Evolutionary conservation across 2,797 vertebrate species (phyloP), one percentile per base, ranked within the genome.

Genomic region (Poecilia picta): DNA sequence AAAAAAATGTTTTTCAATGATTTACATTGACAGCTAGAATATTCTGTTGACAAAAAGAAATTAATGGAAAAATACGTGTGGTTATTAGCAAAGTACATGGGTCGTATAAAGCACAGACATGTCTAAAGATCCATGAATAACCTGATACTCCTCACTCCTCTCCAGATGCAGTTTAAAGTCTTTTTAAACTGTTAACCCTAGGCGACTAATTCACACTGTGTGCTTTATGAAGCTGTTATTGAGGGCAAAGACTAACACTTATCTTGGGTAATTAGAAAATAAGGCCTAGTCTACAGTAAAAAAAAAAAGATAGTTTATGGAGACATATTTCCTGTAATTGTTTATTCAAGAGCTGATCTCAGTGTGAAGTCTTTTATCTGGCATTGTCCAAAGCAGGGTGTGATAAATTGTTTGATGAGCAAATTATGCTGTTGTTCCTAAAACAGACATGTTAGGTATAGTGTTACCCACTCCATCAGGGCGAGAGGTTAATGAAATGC

Each of bases 401-500:
- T 96, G 97, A 97, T 97, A 96, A 97, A 98, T 97, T 95, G 96
- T 98, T 98, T 97, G 95, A 97, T 97, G 96, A 96, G 95, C 92
- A 94, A 97, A 96, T 97, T 96, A 97, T 97, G 96, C 96, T 98
- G 97, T 98, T 98, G 96, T 98, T 95, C 96, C 95, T 97, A 97
- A 98, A 97, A 96, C 96, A 97, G 97, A 98, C 97, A 97, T 96
- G 96, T 95, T 96, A 97, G 97, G 96, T 98, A 97, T 96, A 97
- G 96, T 91, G 93, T 94, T 82, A 59, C 66, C 81, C 83, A 78
- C 79, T 68, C 80, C 43, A 95, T 96, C 96, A 97, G 97, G 97
- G 97, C 96, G 97, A 98, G 95, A 96, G 98, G 97, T 98, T 99
- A 99, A 99, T 99, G 97, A 99, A 99, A 99, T 97, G 97, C 96